Evolutionary conservation across 2,113 vertebrate genomes (phyloP).

Genomic region (Mola mola): DNA sequence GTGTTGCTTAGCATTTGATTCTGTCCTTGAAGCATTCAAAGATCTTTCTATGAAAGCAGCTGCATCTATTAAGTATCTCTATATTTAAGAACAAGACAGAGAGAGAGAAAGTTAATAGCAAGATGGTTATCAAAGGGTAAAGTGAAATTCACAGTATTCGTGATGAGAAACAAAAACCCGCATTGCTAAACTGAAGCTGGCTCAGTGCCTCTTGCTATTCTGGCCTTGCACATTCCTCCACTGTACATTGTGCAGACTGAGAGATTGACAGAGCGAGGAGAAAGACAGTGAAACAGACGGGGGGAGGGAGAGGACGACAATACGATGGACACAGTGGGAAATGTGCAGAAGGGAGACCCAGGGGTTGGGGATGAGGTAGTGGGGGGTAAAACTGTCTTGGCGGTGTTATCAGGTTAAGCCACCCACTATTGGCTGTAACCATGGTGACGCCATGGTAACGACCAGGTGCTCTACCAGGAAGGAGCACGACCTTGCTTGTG

Average conservation of each 20-base stretch:
- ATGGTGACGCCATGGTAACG: conserved; percentile 70
- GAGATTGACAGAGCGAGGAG: conserved; percentile 8
- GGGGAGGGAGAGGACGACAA: conserved; percentile 25
- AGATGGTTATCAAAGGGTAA: too few species aligned
- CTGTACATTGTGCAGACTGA: conserved; percentile 22
- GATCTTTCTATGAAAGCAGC: too few species aligned
- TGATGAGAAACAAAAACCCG: too few species aligned
- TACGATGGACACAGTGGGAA: conserved; percentile 43
- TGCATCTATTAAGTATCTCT: too few species aligned
- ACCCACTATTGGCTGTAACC: conserved; percentile 59
- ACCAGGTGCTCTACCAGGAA: conserved; percentile 54
- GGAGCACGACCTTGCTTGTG: conserved; percentile 20
- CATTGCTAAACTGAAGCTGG: too few species aligned
- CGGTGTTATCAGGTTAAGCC: conserved; percentile 65
- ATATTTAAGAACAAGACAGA: too few species aligned
- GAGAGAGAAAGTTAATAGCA: too few species aligned
- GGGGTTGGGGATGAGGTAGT: neutral
- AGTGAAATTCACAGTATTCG: too few species aligned
- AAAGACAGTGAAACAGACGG: neutral
- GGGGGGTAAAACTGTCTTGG: conserved; percentile 30
- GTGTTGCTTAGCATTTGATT: too few species aligned
- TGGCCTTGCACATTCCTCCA: conserved; percentile 41
- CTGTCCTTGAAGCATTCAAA: too few species aligned
- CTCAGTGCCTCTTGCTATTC: conserved; percentile 37
- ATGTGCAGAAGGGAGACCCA: neutral